Percentiles rank a stretch among this genome's conserved stretches.
These are phyloP conservation scores for Monochamus alternatus DNA, from an alignment of 2,888 invertebrate species.

Conservation along the genomic window DNA sequence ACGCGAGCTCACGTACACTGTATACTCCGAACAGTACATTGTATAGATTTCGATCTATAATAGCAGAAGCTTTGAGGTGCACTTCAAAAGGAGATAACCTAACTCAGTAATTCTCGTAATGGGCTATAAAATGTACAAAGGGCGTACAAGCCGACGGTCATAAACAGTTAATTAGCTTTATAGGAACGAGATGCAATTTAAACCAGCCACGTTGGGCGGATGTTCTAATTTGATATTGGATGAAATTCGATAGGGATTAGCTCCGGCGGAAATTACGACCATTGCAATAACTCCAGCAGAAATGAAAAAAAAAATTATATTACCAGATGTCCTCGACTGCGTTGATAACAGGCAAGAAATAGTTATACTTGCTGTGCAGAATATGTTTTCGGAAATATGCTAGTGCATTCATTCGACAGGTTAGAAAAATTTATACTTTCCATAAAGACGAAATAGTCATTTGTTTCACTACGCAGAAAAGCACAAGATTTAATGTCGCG, in stretches of 20 bases:
- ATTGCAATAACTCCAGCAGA: too few species aligned
- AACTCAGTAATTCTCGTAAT: conserved; percentile 44
- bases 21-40: not conserved
- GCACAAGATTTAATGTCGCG: too few species aligned
- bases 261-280: not conserved
- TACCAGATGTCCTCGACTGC: too few species aligned
- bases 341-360: too few species aligned
- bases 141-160: conserved; percentile 38
- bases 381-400: too few species aligned
- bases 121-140: conserved; percentile 46
- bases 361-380: too few species aligned
- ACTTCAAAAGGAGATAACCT: conserved; percentile 26
- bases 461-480: too few species aligned
- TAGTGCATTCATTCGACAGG: too few species aligned
- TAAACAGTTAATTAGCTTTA: conserved; percentile 45
- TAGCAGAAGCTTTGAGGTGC: conserved; percentile 22
- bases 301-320: too few species aligned
- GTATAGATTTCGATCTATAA: conserved; percentile 24
- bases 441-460: too few species aligned
- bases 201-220: conserved; percentile 6
- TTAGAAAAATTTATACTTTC: too few species aligned
- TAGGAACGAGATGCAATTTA: conserved; percentile 18
- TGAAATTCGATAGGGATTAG: not conserved
- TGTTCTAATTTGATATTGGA: not conserved
- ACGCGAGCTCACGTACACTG: not conserved